Evolutionary conservation across 1,140 invertebrate genomes (phyloP).

Genomic region (Lucilia sericata): DNA sequence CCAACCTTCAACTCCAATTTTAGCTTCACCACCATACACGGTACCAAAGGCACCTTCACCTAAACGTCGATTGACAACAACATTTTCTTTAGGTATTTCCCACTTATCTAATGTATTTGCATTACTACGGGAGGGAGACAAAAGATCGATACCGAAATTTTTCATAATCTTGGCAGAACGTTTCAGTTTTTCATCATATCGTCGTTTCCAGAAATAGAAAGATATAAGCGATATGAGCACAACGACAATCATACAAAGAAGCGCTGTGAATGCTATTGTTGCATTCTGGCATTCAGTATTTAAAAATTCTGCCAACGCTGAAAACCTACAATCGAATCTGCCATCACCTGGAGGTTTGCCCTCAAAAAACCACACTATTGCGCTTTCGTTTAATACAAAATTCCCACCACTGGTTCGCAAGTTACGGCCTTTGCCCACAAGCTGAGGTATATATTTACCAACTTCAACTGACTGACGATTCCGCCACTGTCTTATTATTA

Average conservation of each 20-base stretch:
- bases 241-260: slow-evolving; percentile 64
- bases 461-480: slow-evolving; percentile 70
- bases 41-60: slow-evolving; percentile 92
- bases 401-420: slow-evolving; percentile 65
- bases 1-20: slow-evolving; percentile 80
- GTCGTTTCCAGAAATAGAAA: slow-evolving; percentile 79
- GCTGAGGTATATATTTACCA: slow-evolving; percentile 75
- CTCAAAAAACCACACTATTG: slow-evolving; percentile 77
- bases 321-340: slow-evolving; percentile 74
- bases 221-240: slow-evolving; percentile 79
- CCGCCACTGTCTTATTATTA: slow-evolving; percentile 80
- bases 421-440: slow-evolving; percentile 50
- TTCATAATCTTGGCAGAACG: slow-evolving; percentile 80
- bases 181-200: slow-evolving; percentile 80
- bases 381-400: slow-evolving; percentile 70
- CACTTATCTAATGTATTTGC: slow-evolving; percentile 80
- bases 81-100: slow-evolving; percentile 85
- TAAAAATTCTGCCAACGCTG: slow-evolving; percentile 75
- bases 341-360: slow-evolving; percentile 77
- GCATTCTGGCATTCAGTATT: slow-evolving; percentile 79
- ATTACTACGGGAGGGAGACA: slow-evolving; percentile 69
- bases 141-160: slow-evolving; percentile 76
- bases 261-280: slow-evolving; percentile 48
- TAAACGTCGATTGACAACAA: slow-evolving; percentile 90
- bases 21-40: slow-evolving; percentile 87